Base-by-base conservation (phyloP, 1,140 invertebrate species). In the Hesperophylax magnus region DNA sequence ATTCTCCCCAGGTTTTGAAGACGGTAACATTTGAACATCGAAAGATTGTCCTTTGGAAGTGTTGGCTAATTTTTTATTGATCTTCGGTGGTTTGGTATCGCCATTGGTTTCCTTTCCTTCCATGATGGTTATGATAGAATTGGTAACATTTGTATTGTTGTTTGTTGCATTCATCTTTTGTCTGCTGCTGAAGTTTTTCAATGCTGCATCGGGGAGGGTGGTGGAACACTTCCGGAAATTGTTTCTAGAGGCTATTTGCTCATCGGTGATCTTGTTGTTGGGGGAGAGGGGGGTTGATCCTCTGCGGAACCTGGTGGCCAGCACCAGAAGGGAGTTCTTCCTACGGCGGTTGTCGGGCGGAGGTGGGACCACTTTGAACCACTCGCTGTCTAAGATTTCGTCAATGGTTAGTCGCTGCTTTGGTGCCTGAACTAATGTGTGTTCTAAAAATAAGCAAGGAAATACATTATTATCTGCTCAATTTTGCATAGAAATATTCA, bases 361-460 rank as follows among this genome's bases (percentile, higher is more conserved):
- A 47, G 87, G 87, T 47, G 88, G 81, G 47, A 87, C 87, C 67
- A 85, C 85, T 52, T 85, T 86, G 39, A 89, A 86, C 79, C 88
- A 89, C 85, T 89, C 88, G 78, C 87, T 87, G 79, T 85, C 86
- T 20, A 89, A 80, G 78, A 89, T 89, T 80, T 89, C 87, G 72
- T 89, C 87, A 15, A 89, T 85, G 47, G 85, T 86, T 71, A 88
- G 87, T 79, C 88, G 84, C 56, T 88, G 86, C 47, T 84, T 85
- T 56, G 88, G 88, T 71, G 87, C 85, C 82, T 89, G 88, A 14
- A 89, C 87, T 65, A 89, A 82, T 74, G 88, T 88, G 71, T 88
- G 87, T 85, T 89, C 88, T 89, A 67, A 1, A 80, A 82, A 65
- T 77, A 79, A 58, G n/a, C 18, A 34, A 67, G 15, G 1, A 65